These are phyloP conservation scores for Euphonia xanthogaster DNA, from an alignment of 2,797 vertebrate species.

Conservation along the genomic window DNA sequence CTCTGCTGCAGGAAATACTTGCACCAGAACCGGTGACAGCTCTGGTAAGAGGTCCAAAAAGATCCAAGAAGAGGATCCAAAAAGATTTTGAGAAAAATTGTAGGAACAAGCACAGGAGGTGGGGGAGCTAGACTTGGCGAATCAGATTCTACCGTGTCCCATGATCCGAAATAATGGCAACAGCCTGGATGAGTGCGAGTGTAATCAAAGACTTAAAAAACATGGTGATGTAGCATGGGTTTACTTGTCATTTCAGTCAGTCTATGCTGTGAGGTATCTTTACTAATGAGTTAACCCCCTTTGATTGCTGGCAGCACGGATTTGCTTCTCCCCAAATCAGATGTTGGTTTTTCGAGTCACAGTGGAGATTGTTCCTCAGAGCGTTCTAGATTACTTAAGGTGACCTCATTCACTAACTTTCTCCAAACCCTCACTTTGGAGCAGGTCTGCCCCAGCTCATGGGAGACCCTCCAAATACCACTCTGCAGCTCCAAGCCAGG, in stretches of 20 bases:
- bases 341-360: neutral
- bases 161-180: neutral
- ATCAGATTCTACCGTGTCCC: neutral
- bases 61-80: neutral
- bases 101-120: neutral
- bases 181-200: neutral
- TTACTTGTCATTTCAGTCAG: neutral
- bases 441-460: neutral
- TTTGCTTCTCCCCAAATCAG: neutral
- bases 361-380: too few species aligned
- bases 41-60: neutral
- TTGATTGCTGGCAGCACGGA: neutral
- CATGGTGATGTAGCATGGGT: neutral
- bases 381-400: too few species aligned
- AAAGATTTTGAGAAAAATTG: neutral
- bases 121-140: accelerated
- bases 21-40: neutral
- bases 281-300: neutral
- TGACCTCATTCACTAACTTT: too few species aligned
- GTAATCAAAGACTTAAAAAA: neutral
- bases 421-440: neutral
- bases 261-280: neutral
- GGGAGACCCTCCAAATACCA: neutral
- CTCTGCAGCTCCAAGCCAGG: neutral
- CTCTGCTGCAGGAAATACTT: neutral